These are phyloP conservation scores for Penaeus japonicus DNA, from an alignment of 1,140 invertebrate species.

Conservation along the genomic window DNA sequence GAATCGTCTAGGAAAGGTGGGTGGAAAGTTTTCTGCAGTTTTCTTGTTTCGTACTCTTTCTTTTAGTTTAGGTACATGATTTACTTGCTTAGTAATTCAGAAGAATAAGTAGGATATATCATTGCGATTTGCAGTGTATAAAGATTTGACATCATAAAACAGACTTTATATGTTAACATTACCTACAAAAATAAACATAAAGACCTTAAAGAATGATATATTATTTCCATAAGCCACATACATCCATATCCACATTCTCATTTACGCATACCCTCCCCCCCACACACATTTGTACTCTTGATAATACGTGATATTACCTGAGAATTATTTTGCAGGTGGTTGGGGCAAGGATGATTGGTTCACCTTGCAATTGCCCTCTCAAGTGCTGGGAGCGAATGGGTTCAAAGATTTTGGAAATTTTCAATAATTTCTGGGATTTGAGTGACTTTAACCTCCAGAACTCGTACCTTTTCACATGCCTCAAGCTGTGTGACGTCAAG, in stretches of 20 bases:
- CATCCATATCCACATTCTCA: too few species aligned
- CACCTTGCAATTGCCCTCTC: conserved; percentile 56
- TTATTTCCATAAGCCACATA: too few species aligned
- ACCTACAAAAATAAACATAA: too few species aligned
- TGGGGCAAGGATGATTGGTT: conserved; percentile 48
- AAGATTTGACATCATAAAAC: too few species aligned
- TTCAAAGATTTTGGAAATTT: conserved; percentile 56
- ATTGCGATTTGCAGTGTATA: too few species aligned
- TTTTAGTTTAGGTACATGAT: too few species aligned
- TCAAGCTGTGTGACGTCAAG: conserved; percentile 59
- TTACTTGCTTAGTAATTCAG: too few species aligned
- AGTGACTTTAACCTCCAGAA: conserved; percentile 58
- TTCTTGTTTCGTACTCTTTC: not conserved
- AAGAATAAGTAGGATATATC: too few species aligned
- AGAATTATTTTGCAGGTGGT: conserved; percentile 31
- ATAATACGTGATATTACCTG: not conserved
- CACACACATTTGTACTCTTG: too few species aligned
- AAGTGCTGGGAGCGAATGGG: conserved; percentile 59
- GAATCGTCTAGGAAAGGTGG: conserved; percentile 56
- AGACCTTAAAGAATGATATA: too few species aligned
- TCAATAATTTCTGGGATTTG: conserved; percentile 59
- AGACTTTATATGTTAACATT: too few species aligned
- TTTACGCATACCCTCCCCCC: too few species aligned
- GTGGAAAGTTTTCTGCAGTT: not conserved
- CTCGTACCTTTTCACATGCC: conserved; percentile 57